Base-by-base conservation (phyloP, 2,888 invertebrate species). In the Rhingia rostrata region DNA sequence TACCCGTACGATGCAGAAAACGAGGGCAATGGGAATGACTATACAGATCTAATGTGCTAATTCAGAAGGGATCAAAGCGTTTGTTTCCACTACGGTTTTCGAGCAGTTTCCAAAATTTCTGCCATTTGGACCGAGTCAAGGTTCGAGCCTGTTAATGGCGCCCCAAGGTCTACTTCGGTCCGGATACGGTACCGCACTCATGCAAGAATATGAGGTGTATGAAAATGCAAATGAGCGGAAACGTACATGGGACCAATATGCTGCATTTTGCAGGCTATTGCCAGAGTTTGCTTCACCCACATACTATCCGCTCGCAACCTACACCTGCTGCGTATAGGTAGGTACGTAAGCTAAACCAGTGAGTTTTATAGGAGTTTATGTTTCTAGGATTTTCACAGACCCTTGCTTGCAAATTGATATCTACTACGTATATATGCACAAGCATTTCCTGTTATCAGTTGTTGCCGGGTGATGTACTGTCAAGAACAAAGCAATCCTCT, bases 201-300 rank as follows among this genome's bases (percentile, higher is more conserved):
- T 82, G 77, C 64, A 77, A 60, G 35, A 66, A 72, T 81, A 60
- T 70, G 45, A 81, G 70, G 47, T 70, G 70, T 70, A 70, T 70
- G 81, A 58, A 77, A 77, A 82, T 82, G 82, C 82, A 82, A 82
- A 82, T 82, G 77, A 82, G 77, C 64, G 78, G 60, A 82, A 82
- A 70, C 66, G 35, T 64, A 81, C 75, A 81, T 77, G 80, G 41
- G 41, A 14, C 39, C 35, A 64, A 77, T 77, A 77, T 72, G 64
- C 60, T 75, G 80, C 41, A 74, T 64, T 80, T 47, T 67, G 75
- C 54, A 67, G 60, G 39, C 58, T 41, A 41, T 73, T 66, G 33
- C 45, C 43, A 12, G 64, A 64, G 49, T 64, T 64, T 64, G 33
- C 39, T 41, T 35, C 12, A 32, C 14, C 39, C n/a, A 10, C 64